Percentiles rank a stretch among this genome's conserved stretches.
phyloP scores from a whole-genome alignment of 2,888 invertebrate species.

The Drosophila mayaguana region DNA sequence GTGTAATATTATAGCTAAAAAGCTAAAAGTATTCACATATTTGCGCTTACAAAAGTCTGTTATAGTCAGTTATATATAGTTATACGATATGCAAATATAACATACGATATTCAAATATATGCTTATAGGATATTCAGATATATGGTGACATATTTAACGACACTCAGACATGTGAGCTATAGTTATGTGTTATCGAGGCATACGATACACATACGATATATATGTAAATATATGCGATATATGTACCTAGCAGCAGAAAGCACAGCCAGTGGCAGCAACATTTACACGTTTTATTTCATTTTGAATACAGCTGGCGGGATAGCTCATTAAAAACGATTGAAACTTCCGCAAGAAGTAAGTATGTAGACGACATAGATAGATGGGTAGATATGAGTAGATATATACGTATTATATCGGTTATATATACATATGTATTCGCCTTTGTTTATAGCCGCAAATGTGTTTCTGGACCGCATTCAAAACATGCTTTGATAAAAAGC shows the following conservation, averaged over 20 bases:
- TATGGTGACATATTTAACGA: too few species aligned
- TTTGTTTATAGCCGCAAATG: slow-evolving; percentile 8
- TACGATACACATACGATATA: background rate
- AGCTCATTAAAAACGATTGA: slow-evolving; percentile 72
- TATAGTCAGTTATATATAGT: too few species aligned
- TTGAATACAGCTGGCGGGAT: slow-evolving; percentile 4
- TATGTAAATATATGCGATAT: background rate
- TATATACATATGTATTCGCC: background rate
- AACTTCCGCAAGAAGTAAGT: slow-evolving; percentile 59
- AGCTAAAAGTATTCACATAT: too few species aligned
- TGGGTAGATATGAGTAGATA: slow-evolving; percentile 2
- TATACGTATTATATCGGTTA: slow-evolving; percentile 4
- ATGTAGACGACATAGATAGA: slow-evolving; percentile 11
- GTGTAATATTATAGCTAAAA: too few species aligned
- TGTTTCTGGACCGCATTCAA: slow-evolving; percentile 18
- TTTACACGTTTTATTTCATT: background rate
- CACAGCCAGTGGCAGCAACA: slow-evolving; percentile 1
- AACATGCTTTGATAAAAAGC: slow-evolving; percentile 2
- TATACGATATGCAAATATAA: too few species aligned
- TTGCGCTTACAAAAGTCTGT: too few species aligned
- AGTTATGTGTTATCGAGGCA: background rate
- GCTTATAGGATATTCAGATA: background rate
- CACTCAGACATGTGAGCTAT: too few species aligned
- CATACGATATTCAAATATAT: too few species aligned
- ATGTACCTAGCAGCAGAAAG: background rate